phyloP scores from a whole-genome alignment of 23 tunicate genomes.

The Halocynthia aurantium region DNA sequence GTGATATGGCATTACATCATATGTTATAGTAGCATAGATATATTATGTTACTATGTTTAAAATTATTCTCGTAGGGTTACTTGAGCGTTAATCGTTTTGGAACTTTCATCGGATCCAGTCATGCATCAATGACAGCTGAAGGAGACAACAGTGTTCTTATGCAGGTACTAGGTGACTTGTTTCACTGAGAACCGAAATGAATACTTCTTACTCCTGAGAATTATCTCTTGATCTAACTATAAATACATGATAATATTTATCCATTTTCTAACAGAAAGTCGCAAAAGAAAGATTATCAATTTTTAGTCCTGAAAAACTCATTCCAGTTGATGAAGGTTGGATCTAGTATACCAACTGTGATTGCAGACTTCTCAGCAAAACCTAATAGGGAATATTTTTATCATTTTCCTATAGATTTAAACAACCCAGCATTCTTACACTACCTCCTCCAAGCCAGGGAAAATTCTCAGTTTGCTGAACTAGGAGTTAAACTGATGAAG shows the following conservation, averaged over 20 bases:
- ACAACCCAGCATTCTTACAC: conserved; percentile 70
- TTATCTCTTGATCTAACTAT: neutral
- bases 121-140: conserved; percentile 97
- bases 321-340: conserved; percentile 67
- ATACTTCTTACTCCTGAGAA: neutral
- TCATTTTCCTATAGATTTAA: conserved; percentile 34
- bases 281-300: conserved; percentile 75
- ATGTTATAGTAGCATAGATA: conserved; percentile 1
- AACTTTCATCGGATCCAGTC: conserved; percentile 79
- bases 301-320: conserved; percentile 63
- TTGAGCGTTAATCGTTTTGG: conserved; percentile 89
- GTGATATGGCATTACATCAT: neutral
- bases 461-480: conserved; percentile 46
- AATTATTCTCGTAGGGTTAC: conserved; percentile 49
- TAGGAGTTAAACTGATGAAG: conserved; percentile 76
- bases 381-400: neutral
- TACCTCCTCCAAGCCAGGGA: conserved; percentile 68
- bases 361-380: neutral
- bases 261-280: conserved; percentile 54
- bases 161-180: conserved; percentile 47
- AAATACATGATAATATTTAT: neutral
- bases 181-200: neutral
- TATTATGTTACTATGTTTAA: neutral
- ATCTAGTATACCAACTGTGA: neutral
- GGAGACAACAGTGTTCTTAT: conserved; percentile 93